These are phyloP conservation scores for Eumeta japonica DNA, from an alignment of 1,140 invertebrate genomes.

Conservation along the genomic window DNA sequence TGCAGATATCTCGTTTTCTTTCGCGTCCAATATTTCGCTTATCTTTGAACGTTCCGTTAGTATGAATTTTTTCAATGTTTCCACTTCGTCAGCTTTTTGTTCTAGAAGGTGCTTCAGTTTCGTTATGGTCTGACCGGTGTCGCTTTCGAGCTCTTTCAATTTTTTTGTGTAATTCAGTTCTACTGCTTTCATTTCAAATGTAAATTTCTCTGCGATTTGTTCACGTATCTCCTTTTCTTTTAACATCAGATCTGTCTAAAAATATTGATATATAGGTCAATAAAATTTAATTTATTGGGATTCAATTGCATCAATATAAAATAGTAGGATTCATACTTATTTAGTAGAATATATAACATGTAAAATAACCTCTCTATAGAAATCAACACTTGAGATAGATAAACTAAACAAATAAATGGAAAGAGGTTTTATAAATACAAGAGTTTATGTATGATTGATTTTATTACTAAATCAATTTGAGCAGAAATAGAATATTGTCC, in stretches of 20 bases:
- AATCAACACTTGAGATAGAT: no score
- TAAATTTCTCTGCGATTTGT: constrained; percentile 61
- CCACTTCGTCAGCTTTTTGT: constrained; percentile 56
- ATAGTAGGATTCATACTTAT: constrained; percentile 6
- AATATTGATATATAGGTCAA: no score
- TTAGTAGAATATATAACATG: neutral
- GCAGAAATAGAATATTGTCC: no score
- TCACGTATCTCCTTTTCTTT: constrained; percentile 57
- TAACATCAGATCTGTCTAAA: constrained; percentile 46
- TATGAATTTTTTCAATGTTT: constrained; percentile 58
- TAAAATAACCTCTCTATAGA: neutral
- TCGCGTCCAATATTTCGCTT: constrained; percentile 49
- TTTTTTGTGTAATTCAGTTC: constrained; percentile 51
- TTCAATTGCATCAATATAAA: no score
- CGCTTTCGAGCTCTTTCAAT: constrained; percentile 53
- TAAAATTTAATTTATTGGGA: no score
- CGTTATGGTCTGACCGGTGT: constrained; percentile 34
- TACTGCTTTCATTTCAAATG: constrained; percentile 54
- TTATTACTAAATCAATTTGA: no score
- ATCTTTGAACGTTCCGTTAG: constrained; percentile 56
- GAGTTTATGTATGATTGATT: no score
- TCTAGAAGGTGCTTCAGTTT: constrained; percentile 56
- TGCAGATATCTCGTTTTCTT: constrained; percentile 46
- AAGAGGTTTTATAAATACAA: no score
- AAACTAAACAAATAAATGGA: no score